Conservation (phyloP, 2,797 vertebrate genomes). For the Tauraco hartlaubi region DNA sequence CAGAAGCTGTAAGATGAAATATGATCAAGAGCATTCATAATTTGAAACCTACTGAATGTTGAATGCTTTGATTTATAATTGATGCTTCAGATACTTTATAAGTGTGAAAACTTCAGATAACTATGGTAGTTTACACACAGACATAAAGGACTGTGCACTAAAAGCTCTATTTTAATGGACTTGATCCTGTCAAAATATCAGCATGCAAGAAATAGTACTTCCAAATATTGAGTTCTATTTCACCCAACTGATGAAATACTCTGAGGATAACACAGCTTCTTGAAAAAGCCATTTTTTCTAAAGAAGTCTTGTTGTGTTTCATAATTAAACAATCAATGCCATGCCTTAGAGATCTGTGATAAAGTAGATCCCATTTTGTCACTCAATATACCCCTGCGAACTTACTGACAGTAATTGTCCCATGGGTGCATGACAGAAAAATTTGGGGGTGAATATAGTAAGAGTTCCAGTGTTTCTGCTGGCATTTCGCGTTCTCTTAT, state of each 20-base stretch:
- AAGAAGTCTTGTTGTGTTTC: conserved; percentile 28
- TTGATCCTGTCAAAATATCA: conserved; percentile 65
- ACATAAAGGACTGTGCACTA: conserved; percentile 54
- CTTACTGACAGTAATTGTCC: not conserved
- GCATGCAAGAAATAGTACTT: not conserved
- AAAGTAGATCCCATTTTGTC: conserved; percentile 17
- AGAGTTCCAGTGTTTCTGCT: not conserved
- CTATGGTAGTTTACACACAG: conserved; percentile 68
- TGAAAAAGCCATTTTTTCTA: not conserved
- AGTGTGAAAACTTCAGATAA: conserved; percentile 67
- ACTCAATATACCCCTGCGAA: not conserved
- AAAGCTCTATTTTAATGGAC: conserved; percentile 73
- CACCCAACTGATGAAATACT: conserved; percentile 40
- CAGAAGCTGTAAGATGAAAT: conserved; percentile 66
- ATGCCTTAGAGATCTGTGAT: conserved; percentile 7
- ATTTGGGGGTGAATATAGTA: not conserved
- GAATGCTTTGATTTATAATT: conserved; percentile 77
- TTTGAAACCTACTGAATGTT: conserved; percentile 66
- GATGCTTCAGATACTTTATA: conserved; percentile 69
- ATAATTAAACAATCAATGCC: conserved; percentile 60
- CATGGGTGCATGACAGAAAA: not conserved
- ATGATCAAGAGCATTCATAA: conserved; percentile 74
- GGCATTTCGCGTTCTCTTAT: not conserved
- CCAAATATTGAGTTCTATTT: conserved; percentile 28
- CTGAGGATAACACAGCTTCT: not conserved